These are phyloP conservation scores for Pachyrhynchus sulphureomaculatus DNA, from an alignment of 1,140 invertebrate species.

Conservation along the genomic window DNA sequence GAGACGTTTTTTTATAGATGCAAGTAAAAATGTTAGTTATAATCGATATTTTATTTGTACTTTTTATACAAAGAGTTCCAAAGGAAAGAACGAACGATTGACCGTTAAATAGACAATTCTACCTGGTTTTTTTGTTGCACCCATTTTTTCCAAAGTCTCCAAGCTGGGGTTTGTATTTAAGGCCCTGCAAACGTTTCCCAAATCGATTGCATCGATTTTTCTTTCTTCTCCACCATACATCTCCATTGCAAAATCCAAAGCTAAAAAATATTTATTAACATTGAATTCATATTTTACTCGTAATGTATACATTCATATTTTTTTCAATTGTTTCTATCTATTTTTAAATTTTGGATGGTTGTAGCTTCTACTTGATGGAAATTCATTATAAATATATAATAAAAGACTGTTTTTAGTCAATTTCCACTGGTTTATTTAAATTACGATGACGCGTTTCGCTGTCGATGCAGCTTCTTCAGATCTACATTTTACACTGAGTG, in stretches of 20 bases:
- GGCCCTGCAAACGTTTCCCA: slow-evolving; percentile 38
- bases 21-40: too few species aligned
- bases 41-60: too few species aligned
- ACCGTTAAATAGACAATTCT: too few species aligned
- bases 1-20: too few species aligned
- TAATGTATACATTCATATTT: too few species aligned
- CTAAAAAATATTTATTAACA: neutral
- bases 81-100: too few species aligned
- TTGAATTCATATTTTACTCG: neutral
- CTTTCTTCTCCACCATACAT: slow-evolving; percentile 38
- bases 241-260: slow-evolving; percentile 41
- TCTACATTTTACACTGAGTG: too few species aligned
- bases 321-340: neutral
- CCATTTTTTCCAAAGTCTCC: slow-evolving; percentile 41
- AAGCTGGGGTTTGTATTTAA: slow-evolving; percentile 45
- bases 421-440: neutral
- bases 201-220: slow-evolving; percentile 36
- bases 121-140: slow-evolving; percentile 42
- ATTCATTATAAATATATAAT: slow-evolving; percentile 2
- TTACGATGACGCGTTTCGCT: neutral
- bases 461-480: too few species aligned
- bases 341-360: neutral
- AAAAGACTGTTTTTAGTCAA: slow-evolving; percentile 8
- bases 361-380: too few species aligned
- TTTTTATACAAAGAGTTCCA: too few species aligned